phyloP scores from a whole-genome alignment of 2,797 vertebrate species.

The Mareca strepera region DNA sequence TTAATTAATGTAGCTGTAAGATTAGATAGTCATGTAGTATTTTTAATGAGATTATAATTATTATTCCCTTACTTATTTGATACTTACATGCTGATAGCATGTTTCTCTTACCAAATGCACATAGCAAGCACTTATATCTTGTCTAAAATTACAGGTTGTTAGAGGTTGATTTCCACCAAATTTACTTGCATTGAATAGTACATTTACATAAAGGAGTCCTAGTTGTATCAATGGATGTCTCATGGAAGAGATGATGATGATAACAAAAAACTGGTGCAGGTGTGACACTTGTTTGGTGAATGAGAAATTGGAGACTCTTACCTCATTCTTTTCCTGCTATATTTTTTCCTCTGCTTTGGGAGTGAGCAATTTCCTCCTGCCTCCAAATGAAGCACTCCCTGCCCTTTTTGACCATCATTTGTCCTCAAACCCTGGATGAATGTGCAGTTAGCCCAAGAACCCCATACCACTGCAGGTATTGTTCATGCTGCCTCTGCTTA shows the following conservation, averaged over 20 bases:
- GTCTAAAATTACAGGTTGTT: not conserved
- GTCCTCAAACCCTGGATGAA: rapidly evolving
- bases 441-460: not conserved
- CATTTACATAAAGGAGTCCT: not conserved
- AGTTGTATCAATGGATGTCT: not conserved
- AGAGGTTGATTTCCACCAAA: not conserved
- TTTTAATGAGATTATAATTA: not conserved
- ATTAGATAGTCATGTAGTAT: not conserved
- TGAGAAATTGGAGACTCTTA: not conserved
- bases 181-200: not conserved
- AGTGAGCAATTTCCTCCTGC: not conserved
- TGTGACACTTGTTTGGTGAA: not conserved
- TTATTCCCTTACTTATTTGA: not conserved
- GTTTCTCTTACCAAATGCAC: not conserved
- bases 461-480: rapidly evolving
- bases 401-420: rapidly evolving
- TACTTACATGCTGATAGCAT: not conserved
- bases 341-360: not conserved
- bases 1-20: not conserved
- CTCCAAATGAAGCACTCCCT: not conserved
- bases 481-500: rapidly evolving
- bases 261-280: not conserved
- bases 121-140: not conserved
- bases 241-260: not conserved
- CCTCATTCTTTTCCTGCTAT: rapidly evolving